These are phyloP conservation scores for Saturnia pavonia DNA, from an alignment of 2,888 invertebrate genomes.

Conservation along the genomic window DNA sequence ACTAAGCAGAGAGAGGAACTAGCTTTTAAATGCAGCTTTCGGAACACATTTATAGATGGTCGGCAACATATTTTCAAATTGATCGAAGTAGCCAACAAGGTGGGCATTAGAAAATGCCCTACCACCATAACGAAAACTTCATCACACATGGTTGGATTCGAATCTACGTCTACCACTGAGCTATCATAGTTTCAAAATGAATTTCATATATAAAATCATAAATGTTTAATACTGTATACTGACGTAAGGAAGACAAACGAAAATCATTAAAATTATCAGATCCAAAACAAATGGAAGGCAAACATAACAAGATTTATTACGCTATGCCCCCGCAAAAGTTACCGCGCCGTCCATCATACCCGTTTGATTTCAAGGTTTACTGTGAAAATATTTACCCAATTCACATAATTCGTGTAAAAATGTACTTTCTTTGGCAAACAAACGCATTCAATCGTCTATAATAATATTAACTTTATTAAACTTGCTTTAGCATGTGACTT, in stretches of 20 bases:
- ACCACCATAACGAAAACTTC: no score
- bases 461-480: background rate
- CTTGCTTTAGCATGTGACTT: background rate
- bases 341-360: constrained; percentile 40
- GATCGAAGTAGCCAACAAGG: no score
- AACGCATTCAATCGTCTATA: background rate
- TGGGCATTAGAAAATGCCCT: no score
- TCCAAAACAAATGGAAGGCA: constrained; percentile 38
- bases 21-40: no score
- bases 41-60: no score
- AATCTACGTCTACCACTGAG: no score
- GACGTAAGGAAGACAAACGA: background rate
- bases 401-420: constrained; percentile 29
- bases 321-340: constrained; percentile 24
- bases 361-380: constrained; percentile 27
- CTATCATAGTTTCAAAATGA: no score
- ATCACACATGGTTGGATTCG: no score
- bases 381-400: constrained; percentile 43
- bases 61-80: no score
- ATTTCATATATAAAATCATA: no score
- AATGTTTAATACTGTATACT: background rate
- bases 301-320: constrained; percentile 42
- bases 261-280: constrained; percentile 44
- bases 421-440: constrained; percentile 6
- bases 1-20: no score